Base-by-base conservation (phyloP, 2,113 vertebrate species). In the Dryoscopus gambensis region DNA sequence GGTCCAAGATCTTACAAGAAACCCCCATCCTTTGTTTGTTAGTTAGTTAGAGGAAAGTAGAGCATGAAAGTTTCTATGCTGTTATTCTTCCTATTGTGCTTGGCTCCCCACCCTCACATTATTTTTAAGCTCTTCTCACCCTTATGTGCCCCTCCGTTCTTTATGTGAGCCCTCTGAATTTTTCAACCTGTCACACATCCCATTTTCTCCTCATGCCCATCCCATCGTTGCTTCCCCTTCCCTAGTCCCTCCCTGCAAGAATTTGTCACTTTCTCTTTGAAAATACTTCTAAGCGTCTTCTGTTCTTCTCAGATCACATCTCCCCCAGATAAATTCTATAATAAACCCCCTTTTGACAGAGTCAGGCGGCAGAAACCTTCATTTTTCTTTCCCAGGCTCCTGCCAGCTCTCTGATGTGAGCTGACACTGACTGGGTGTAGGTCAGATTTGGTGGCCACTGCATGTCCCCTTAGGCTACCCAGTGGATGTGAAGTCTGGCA, bases 401-500 rank as follows among this genome's bases (percentile, higher is more conserved):
- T 87, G 63, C 46, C 68, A 74, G 31, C 42, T 67, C 50, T 77
- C 76, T 0, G 0, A 69, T 92, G n/a, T 2, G 24, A 87, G 60
- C 56, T 71, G 90, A 69, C 4, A 3, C 15, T 75, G 74, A 37
- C 44, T 56, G 76, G 59, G 59, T 80, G 46, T 42, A 46, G 83
- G 85, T 93, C 68, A 81, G 79, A 88, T 83, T 74, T 92, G 68
- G 76, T 83, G 83, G 68, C 85, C 88, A n/a, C 33, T 60, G 53
- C 17, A 5, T 3, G 84, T 94, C 49, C 65, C 74, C 44, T 14
- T 25, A 5, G 10, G 85, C 75, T 69, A 65, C 42, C 28, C 55
- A 70, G 59, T n/a, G 67, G 37, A 80, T 74, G 71, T 88, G 88
- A 90, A 93, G 88, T 86, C 75, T 94, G 83, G 71, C 75, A 90